A percentile compares a stretch with the other conserved stretches of the same genome.
These are phyloP conservation scores for Echeneis naucrates DNA, from an alignment of 2,797 vertebrate species.

Conservation along the genomic window DNA sequence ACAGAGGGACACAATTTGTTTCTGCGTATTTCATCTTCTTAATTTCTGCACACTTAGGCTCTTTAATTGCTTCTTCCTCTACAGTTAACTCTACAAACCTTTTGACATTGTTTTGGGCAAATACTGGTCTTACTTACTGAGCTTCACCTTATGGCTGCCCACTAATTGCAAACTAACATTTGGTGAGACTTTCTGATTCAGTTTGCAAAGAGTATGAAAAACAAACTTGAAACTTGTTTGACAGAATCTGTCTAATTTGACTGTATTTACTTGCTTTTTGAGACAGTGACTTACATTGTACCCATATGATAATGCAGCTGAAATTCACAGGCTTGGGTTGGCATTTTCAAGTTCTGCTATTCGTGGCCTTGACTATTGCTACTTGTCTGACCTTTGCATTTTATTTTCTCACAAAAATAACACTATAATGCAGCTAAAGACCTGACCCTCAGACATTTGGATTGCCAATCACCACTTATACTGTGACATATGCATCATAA, in stretches of 20 bases:
- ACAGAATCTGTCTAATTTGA: not conserved
- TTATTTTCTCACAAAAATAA: not conserved
- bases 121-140: not conserved
- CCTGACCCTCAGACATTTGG: not conserved
- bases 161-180: not conserved
- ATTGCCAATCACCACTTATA: not conserved
- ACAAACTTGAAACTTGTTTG: not conserved
- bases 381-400: not conserved
- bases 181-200: not conserved
- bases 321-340: not conserved
- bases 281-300: constrained; percentile 1
- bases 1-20: not conserved
- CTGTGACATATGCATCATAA: not conserved
- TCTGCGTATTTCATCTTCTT: not conserved
- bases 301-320: not conserved
- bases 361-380: not conserved
- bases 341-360: not conserved
- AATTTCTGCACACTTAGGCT: not conserved
- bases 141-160: not conserved
- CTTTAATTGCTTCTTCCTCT: not conserved
- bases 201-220: not conserved
- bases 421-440: not conserved
- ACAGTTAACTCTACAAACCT: not conserved
- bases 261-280: not conserved
- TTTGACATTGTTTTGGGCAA: not conserved